Evolutionary conservation across 2,113 vertebrate genomes (phyloP).

Genomic region (Mesoclemmys tuberculata): DNA sequence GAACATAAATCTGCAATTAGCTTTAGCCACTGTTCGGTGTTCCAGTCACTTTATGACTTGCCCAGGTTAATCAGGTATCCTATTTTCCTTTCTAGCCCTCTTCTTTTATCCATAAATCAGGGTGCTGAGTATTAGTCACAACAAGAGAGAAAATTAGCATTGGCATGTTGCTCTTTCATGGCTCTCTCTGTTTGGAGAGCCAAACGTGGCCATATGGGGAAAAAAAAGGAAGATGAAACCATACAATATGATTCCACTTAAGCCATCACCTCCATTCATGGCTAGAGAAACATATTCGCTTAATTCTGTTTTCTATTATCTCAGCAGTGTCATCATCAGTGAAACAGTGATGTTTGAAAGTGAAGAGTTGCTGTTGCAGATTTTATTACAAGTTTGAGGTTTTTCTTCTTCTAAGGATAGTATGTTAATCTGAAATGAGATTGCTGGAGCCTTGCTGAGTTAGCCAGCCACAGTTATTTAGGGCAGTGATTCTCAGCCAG

Average conservation of each 20-base stretch:
- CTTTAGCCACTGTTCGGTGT: slow-evolving; percentile 50
- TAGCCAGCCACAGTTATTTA: slow-evolving; percentile 52
- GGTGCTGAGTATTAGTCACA: slow-evolving; percentile 53
- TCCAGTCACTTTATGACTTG: not conserved
- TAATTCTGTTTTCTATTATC: slow-evolving; percentile 54
- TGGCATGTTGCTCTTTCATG: slow-evolving; percentile 57
- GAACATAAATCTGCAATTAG: slow-evolving; percentile 60
- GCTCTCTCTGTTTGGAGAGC: slow-evolving; percentile 44
- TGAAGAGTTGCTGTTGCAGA: slow-evolving; percentile 50
- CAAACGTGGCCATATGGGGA: slow-evolving; percentile 54
- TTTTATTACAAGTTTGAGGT: slow-evolving; percentile 50
- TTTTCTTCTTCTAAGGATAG: slow-evolving; percentile 15
- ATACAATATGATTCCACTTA: slow-evolving; percentile 52
- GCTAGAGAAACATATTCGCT: not conserved
- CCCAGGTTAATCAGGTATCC: slow-evolving; percentile 17
- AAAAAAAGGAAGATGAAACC: slow-evolving; percentile 36
- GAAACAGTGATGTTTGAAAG: slow-evolving; percentile 63
- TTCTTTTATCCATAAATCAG: slow-evolving; percentile 67
- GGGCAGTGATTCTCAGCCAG: not conserved
- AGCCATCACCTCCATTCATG: not conserved
- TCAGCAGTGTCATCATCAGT: slow-evolving; percentile 52
- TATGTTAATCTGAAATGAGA: slow-evolving; percentile 57
- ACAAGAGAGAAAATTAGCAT: slow-evolving; percentile 63
- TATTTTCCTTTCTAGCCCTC: not conserved
- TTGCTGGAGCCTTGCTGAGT: slow-evolving; percentile 37